A percentile compares a stretch with the other conserved stretches of the same genome.
Conservation (phyloP, 2,888 invertebrate genomes). For the Rhingia campestris region DNA sequence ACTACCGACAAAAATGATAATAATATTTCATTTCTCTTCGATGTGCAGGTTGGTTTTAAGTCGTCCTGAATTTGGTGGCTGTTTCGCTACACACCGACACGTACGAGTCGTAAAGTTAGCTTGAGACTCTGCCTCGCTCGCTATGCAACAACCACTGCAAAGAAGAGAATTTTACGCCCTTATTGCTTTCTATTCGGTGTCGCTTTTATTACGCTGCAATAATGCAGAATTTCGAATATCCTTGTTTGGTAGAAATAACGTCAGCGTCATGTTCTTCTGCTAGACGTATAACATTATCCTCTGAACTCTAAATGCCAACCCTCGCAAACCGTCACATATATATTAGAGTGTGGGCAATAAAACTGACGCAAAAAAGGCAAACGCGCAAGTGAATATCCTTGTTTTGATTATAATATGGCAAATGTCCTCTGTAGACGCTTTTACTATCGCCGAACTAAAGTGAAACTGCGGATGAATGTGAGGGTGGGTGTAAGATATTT, state of each 20-base stretch:
- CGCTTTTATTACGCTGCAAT: constrained; percentile 69
- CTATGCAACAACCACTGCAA: constrained; percentile 35
- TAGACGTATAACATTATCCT: constrained; percentile 45
- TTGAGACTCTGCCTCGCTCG: constrained; percentile 35
- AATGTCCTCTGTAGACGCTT: constrained; percentile 28
- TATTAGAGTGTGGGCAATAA: constrained; percentile 45
- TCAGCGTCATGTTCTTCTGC: constrained; percentile 25
- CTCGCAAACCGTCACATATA: constrained; percentile 23
- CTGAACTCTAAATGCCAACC: constrained; percentile 48
- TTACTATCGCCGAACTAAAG: constrained; percentile 34
- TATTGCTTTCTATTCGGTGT: constrained; percentile 69
- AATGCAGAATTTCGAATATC: constrained; percentile 69
- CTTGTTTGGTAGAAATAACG: constrained; percentile 46
- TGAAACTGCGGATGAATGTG: constrained; percentile 30
- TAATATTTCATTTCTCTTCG: constrained; percentile 70
- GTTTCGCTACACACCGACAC: constrained; percentile 47
- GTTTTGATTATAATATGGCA: constrained; percentile 64
- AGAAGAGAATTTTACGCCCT: constrained; percentile 49
- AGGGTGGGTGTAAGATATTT: constrained; percentile 21
- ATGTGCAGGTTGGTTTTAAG: constrained; percentile 51
- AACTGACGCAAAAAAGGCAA: constrained; percentile 31
- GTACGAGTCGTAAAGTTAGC: constrained; percentile 64
- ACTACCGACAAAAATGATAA: constrained; percentile 66
- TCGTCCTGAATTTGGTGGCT: constrained; percentile 12
- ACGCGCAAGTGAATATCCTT: constrained; percentile 61